phyloP scores from a whole-genome alignment of 2,113 vertebrate genomes.

The Colinus virginianus region DNA sequence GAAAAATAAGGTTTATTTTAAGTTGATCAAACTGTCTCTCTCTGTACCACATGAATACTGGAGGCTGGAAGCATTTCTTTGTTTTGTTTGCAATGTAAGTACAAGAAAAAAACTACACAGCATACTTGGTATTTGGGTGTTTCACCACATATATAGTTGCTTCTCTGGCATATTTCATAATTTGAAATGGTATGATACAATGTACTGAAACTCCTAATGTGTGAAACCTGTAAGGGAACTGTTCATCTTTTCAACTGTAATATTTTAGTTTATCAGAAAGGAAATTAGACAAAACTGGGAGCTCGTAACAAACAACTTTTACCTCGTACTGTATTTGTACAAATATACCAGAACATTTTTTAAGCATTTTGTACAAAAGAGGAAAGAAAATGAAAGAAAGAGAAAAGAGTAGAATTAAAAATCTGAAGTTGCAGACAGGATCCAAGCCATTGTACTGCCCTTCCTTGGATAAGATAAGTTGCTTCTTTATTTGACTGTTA shows the following conservation, averaged over 20 bases:
- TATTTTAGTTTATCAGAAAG: conserved; percentile 34
- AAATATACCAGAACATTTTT: neutral
- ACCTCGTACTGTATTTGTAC: neutral
- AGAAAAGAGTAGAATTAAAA: neutral
- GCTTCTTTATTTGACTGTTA: conserved; percentile 61
- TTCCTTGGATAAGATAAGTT: conserved; percentile 9
- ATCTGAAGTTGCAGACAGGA: conserved; percentile 10
- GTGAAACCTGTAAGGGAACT: conserved; percentile 19
- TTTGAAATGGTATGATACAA: neutral
- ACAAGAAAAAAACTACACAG: neutral
- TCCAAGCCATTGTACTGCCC: conserved; percentile 8
- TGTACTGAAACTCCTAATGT: neutral
- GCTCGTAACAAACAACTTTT: neutral
- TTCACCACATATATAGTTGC: conserved; percentile 57
- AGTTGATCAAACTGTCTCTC: conserved; percentile 58
- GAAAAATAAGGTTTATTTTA: conserved; percentile 46
- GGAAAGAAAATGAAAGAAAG: neutral
- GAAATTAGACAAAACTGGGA: neutral
- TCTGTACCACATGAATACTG: conserved; percentile 45
- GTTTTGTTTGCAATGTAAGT: conserved; percentile 36
- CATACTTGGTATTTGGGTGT: conserved; percentile 27
- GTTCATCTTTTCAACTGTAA: conserved; percentile 42
- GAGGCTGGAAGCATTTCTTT: conserved; percentile 21
- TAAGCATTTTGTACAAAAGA: neutral
- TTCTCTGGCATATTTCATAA: conserved; percentile 41